Conservation (phyloP, 2,888 invertebrate genomes). For the Amiota mariae region DNA sequence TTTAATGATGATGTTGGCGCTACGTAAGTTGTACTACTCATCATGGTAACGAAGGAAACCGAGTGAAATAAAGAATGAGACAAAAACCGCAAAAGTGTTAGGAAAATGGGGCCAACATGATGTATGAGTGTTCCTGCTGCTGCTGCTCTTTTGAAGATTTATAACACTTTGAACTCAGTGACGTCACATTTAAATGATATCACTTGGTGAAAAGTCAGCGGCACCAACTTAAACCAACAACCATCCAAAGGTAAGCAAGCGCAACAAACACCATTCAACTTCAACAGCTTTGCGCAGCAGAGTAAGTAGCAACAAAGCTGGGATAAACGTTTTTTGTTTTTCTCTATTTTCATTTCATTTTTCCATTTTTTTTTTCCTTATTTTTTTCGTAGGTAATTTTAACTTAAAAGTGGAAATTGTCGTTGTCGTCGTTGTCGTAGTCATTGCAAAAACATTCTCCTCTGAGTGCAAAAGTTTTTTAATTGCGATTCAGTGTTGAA, state of each 20-base stretch:
- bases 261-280: no score
- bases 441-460: background rate
- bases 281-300: background rate
- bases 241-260: no score
- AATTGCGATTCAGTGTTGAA: conserved; percentile 22
- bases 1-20: background rate
- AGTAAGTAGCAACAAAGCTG: background rate
- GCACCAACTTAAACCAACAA: no score
- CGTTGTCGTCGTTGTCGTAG: background rate
- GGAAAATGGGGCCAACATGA: conserved; percentile 7
- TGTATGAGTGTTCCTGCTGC: background rate
- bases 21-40: background rate
- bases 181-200: no score
- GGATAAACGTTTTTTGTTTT: background rate
- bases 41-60: background rate
- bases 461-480: conserved; percentile 17
- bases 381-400: conserved; percentile 7
- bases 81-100: conserved; percentile 1
- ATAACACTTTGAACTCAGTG: no score
- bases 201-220: no score
- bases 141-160: no score
- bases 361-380: background rate
- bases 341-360: background rate
- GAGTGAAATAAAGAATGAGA: background rate
- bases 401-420: background rate